A percentile compares a stretch with the other conserved stretches of the same genome.
Conservation (phyloP, 2,888 invertebrate species). For the Zelleria hepariella region DNA sequence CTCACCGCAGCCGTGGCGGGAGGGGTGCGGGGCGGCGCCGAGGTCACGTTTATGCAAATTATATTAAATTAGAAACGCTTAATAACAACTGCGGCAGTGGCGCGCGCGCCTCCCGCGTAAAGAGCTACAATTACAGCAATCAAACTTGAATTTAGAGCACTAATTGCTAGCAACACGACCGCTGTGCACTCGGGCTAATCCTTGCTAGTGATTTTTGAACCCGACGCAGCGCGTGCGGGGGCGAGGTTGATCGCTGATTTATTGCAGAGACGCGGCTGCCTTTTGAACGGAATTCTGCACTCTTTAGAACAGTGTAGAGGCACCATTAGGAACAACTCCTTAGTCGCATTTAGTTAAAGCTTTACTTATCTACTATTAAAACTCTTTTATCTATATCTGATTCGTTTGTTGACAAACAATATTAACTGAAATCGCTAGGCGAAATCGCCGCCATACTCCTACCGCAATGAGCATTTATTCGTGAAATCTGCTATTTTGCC, state of each 20-base stretch:
- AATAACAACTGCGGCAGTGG: conserved; percentile 63
- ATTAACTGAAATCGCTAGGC: too few relatives aligned
- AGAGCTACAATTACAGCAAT: conserved; percentile 72
- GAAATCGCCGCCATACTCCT: too few relatives aligned
- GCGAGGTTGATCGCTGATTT: neutral
- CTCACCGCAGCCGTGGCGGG: conserved; percentile 10
- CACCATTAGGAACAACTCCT: too few relatives aligned
- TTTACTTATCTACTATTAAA: too few relatives aligned
- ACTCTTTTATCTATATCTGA: too few relatives aligned
- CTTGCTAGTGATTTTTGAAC: conserved; percentile 3
- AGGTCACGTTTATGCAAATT: conserved; percentile 71
- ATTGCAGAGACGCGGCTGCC: neutral
- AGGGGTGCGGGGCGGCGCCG: conserved; percentile 12
- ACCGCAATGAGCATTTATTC: too few relatives aligned
- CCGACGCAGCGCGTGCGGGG: neutral
- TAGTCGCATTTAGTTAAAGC: too few relatives aligned
- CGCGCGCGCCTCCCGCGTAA: conserved; percentile 37
- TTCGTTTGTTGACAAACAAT: too few relatives aligned
- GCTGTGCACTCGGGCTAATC: conserved; percentile 10
- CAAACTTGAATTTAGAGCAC: conserved; percentile 65
- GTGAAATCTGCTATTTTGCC: too few relatives aligned
- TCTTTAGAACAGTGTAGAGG: neutral
- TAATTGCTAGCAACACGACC: conserved; percentile 59
- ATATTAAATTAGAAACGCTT: conserved; percentile 71
- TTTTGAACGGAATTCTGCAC: neutral